These are phyloP conservation scores for Zaprionus ghesquierei DNA, from an alignment of 1,140 invertebrate species.

Conservation along the genomic window DNA sequence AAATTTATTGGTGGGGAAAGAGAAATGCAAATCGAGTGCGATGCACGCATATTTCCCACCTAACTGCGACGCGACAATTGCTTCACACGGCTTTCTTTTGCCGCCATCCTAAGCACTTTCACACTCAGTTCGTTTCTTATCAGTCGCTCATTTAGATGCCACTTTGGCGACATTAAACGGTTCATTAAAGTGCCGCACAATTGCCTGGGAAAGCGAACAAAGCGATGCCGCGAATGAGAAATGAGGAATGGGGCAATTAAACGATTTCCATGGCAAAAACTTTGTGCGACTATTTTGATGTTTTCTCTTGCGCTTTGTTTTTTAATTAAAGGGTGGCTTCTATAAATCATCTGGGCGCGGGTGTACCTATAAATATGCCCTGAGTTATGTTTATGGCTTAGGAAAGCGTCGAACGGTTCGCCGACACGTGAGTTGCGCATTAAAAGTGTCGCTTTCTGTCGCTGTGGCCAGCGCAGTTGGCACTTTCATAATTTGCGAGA, in stretches of 20 bases:
- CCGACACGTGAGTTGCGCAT: constrained; percentile 53
- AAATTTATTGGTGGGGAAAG: constrained; percentile 16
- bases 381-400: constrained; percentile 55
- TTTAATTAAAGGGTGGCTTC: constrained; percentile 28
- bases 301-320: neutral
- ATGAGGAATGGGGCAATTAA: constrained; percentile 37
- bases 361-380: constrained; percentile 36
- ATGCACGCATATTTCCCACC: neutral
- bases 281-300: neutral
- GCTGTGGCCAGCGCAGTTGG: neutral
- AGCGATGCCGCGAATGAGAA: neutral
- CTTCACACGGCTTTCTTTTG: constrained; percentile 4
- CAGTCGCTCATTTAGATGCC: constrained; percentile 1
- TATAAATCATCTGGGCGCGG: constrained; percentile 9
- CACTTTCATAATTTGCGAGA: constrained; percentile 47
- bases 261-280: constrained; percentile 2
- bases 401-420: constrained; percentile 38
- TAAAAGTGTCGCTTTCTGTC: constrained; percentile 38
- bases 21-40: neutral
- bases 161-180: constrained; percentile 24
- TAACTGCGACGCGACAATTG: neutral
- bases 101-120: too few relatives aligned
- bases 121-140: constrained; percentile 34
- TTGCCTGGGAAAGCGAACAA: constrained; percentile 36
- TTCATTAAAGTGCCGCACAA: constrained; percentile 34